Base-by-base conservation (phyloP, 2,113 vertebrate genomes). In the Melanotaenia duboulayi region DNA sequence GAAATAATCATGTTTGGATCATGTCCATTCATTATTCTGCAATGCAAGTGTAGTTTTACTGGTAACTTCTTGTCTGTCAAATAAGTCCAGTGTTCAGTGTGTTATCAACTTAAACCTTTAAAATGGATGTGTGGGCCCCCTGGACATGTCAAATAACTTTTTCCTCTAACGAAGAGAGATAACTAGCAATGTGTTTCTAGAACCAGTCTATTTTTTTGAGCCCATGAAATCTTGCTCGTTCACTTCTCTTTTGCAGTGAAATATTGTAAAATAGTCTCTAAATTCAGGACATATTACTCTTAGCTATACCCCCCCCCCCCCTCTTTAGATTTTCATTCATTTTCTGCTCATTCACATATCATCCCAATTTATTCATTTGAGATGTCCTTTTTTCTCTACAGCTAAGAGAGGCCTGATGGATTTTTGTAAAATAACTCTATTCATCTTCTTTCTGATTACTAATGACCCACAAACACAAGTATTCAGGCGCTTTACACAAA, bases 381-480 rank as follows among this genome's bases (percentile, higher is more conserved):
- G 28, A 64, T 50, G 52, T 77, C 54, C 42, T 85, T 80, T 86
- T 50, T 78, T 74, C 62, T 71, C 46, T 14, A 35, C 8, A 49
- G 24, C 63, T 75, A 46, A 78, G 65, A 85, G 62, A 51, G 65
- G 35, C 71, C 54, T 65, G 56, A 82, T 71, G 63, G 64, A 67
- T 68, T 80, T 46, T 79, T 44, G 51, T 74, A 50, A 82, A 83
- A 80, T 68, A 76, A 37, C 65, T 59, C 60, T 42, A 80, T 83
- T 84, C 69, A 82, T 65, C 56, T 58, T 66, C 17, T 48, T 28
- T 54, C 70, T 7, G 39, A 59, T 62, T 62, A 60, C 64, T 73
- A 85, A 85, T 85, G 68, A 81, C 59, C 71, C 35, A 39, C 23
- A 46, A 55, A 69, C 59, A 57, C 35, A 52, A 76, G 55, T 61